These are phyloP conservation scores for Anolis carolinensis DNA, from an alignment of 2,113 vertebrate genomes.

Conservation along the genomic window DNA sequence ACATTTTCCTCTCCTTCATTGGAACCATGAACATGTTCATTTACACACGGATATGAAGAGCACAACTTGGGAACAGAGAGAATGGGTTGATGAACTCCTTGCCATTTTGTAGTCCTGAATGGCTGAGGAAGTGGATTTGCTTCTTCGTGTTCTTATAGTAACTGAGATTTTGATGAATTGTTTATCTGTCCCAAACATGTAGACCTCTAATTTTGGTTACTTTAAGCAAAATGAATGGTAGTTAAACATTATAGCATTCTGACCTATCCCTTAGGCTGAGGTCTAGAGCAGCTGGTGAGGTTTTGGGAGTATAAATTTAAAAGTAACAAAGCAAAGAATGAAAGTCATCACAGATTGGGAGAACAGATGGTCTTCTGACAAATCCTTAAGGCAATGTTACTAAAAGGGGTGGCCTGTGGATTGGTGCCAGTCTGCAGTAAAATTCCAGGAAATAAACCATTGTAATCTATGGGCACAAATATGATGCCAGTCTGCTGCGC, in stretches of 20 bases:
- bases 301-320: neutral
- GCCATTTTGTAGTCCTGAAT: neutral
- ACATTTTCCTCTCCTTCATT: neutral
- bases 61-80: neutral
- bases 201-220: neutral
- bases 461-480: too few species aligned
- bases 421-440: too few species aligned
- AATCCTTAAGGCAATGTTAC: too few species aligned
- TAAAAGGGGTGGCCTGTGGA: too few species aligned
- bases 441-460: too few species aligned
- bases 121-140: neutral
- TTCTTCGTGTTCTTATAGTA: accelerated
- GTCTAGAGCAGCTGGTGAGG: neutral
- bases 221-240: neutral
- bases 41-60: neutral
- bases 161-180: accelerated
- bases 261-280: neutral
- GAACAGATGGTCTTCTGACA: neutral
- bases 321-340: neutral
- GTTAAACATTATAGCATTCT: neutral
- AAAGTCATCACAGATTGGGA: neutral
- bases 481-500: too few species aligned
- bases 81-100: neutral
- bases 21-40: neutral
- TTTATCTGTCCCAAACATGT: neutral